Conservation (phyloP, 2,888 invertebrate genomes). For the Tachina lurida region DNA sequence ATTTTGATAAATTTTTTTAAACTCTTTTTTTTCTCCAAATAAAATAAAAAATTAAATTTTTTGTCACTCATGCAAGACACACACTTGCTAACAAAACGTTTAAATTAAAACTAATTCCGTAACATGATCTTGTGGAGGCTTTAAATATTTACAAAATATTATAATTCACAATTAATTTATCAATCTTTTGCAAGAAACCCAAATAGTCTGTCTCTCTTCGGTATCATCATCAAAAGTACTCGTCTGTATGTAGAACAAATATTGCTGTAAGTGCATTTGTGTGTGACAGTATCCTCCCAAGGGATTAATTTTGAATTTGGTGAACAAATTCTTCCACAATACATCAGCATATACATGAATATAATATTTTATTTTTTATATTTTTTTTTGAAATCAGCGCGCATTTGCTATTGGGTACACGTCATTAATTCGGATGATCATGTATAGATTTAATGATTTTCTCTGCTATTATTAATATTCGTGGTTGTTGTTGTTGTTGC, state of each 20-base stretch:
- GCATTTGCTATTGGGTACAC: conserved; percentile 56
- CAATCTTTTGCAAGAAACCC: conserved; percentile 44
- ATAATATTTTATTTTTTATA: neutral
- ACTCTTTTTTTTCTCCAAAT: neutral
- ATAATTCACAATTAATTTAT: conserved; percentile 63
- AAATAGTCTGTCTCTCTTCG: neutral
- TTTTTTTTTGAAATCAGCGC: conserved; percentile 25
- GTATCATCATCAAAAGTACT: too few relatives aligned
- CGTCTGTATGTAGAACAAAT: neutral
- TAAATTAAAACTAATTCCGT: conserved; percentile 56
- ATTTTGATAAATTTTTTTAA: conserved; percentile 39
- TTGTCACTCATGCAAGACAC: conserved; percentile 58
- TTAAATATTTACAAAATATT: conserved; percentile 56
- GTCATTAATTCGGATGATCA: conserved; percentile 44
- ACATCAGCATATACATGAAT: neutral
- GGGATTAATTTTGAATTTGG: conserved; percentile 65
- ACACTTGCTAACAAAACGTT: conserved; percentile 65
- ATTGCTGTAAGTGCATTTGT: neutral
- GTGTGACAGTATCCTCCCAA: conserved; percentile 56
- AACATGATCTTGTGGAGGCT: conserved; percentile 53
- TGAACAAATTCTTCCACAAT: conserved; percentile 22
- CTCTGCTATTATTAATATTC: neutral
- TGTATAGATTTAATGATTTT: conserved; percentile 46
- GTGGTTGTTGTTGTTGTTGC: neutral
- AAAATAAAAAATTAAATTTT: conserved; percentile 21